These are phyloP conservation scores for Pissodes strobi DNA, from an alignment of 1,140 invertebrate genomes.

Conservation along the genomic window DNA sequence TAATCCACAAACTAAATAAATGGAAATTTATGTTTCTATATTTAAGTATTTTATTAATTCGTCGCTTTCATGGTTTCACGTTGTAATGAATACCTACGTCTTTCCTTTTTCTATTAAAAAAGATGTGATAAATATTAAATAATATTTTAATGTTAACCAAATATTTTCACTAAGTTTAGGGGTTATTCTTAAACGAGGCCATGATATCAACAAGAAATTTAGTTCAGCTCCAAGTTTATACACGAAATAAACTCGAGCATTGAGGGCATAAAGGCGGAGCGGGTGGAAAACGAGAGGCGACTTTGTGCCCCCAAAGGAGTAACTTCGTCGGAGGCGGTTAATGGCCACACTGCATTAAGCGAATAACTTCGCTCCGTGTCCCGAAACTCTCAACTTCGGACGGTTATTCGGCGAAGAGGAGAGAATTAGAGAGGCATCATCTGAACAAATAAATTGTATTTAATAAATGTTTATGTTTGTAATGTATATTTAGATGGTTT, in stretches of 20 bases:
- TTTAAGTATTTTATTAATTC: too few relatives aligned
- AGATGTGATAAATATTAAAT: too few relatives aligned
- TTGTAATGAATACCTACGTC: too few relatives aligned
- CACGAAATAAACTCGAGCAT: conserved; percentile 3
- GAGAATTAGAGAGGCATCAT: conserved; percentile 12
- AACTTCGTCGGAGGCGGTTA: conserved; percentile 19
- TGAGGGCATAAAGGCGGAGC: conserved; percentile 1
- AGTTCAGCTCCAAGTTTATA: conserved; percentile 11
- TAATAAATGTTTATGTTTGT: conserved; percentile 13
- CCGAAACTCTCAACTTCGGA: conserved; percentile 19
- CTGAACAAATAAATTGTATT: conserved; percentile 9
- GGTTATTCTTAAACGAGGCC: too few relatives aligned
- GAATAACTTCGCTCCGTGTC: conserved; percentile 16
- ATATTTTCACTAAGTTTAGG: too few relatives aligned
- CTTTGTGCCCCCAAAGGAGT: conserved; percentile 19
- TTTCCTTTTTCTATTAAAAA: too few relatives aligned
- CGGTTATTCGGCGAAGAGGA: conserved; percentile 8
- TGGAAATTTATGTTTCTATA: too few relatives aligned
- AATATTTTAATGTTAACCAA: too few relatives aligned
- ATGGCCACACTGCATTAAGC: conserved; percentile 22
- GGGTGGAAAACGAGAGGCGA: conserved; percentile 5
- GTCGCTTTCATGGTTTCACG: too few relatives aligned
- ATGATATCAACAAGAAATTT: neutral
- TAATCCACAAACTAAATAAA: too few relatives aligned
- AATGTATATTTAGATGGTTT: too few relatives aligned